Evolutionary conservation across 2,888 invertebrate species (phyloP).

Genomic region (Sinelater perroti): DNA sequence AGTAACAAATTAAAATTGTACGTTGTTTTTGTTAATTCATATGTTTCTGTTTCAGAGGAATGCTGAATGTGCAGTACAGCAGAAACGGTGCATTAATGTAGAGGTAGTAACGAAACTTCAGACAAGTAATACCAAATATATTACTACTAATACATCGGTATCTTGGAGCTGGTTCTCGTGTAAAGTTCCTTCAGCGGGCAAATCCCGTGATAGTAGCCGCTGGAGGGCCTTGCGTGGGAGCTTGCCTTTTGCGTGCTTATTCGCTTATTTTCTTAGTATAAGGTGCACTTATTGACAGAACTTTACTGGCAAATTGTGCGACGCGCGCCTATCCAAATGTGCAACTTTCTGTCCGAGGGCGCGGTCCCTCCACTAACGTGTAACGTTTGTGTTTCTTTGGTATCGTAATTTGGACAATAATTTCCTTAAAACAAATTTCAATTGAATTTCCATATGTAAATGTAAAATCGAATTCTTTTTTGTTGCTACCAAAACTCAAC

Average conservation of each 20-base stretch:
- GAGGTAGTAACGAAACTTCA: slow-evolving; percentile 32
- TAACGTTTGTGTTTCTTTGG: no score
- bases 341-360: no score
- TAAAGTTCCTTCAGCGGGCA: slow-evolving; percentile 12
- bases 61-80: slow-evolving; percentile 41
- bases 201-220: slow-evolving; percentile 2
- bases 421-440: no score
- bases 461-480: no score
- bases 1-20: neutral
- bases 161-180: slow-evolving; percentile 38
- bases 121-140: slow-evolving; percentile 56
- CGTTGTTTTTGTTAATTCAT: neutral
- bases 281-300: slow-evolving; percentile 52
- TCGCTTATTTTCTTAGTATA: slow-evolving; percentile 56
- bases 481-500: no score
- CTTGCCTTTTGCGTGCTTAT: slow-evolving; percentile 46
- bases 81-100: slow-evolving; percentile 42
- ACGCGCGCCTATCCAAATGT: no score
- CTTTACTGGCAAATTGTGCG: slow-evolving; percentile 34
- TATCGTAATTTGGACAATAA: no score
- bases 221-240: slow-evolving; percentile 23
- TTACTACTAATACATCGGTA: slow-evolving; percentile 55
- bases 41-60: slow-evolving; percentile 40
- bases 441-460: no score
- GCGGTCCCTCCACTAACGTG: no score